phyloP scores from a whole-genome alignment of 2,113 vertebrate species.

The Coryphaenoides rupestris region DNA sequence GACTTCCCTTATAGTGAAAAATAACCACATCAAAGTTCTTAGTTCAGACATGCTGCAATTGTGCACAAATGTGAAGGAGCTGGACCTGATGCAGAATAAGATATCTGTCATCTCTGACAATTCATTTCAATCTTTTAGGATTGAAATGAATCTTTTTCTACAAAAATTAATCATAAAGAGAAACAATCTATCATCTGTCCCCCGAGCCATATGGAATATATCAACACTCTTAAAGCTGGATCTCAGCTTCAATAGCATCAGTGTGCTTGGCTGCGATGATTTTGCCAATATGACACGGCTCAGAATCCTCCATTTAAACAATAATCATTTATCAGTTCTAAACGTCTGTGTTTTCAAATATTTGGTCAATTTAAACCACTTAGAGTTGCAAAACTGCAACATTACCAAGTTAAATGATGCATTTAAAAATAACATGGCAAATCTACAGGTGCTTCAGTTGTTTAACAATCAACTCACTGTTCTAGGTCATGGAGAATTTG shows the following conservation, averaged over 20 bases:
- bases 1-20: slow-evolving; percentile 47
- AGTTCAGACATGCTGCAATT: slow-evolving; percentile 28
- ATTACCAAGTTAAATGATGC: slow-evolving; percentile 39
- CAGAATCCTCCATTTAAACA: slow-evolving; percentile 42
- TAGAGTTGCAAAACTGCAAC: slow-evolving; percentile 54
- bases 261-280: slow-evolving; percentile 41
- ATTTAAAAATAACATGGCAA: slow-evolving; percentile 49
- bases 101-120: slow-evolving; percentile 20
- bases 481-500: slow-evolving; percentile 24
- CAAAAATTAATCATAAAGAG: slow-evolving; percentile 44
- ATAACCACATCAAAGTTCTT: slow-evolving; percentile 59
- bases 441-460: slow-evolving; percentile 48
- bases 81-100: slow-evolving; percentile 48
- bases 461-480: slow-evolving; percentile 51
- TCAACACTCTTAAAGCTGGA: slow-evolving; percentile 47
- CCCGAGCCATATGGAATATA: slow-evolving; percentile 21
- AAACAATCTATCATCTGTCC: slow-evolving; percentile 51
- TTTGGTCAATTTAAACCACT: slow-evolving; percentile 42
- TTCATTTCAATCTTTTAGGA: slow-evolving; percentile 34
- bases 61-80: slow-evolving; percentile 48
- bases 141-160: too few species aligned
- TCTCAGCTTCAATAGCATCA: slow-evolving; percentile 63
- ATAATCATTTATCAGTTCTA: slow-evolving; percentile 52
- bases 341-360: slow-evolving; percentile 51
- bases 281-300: slow-evolving; percentile 57